Evolutionary conservation across 2,888 invertebrate species (phyloP), one percentile per base, ranked within the genome.

Genomic region (Vandiemenella viatica): DNA sequence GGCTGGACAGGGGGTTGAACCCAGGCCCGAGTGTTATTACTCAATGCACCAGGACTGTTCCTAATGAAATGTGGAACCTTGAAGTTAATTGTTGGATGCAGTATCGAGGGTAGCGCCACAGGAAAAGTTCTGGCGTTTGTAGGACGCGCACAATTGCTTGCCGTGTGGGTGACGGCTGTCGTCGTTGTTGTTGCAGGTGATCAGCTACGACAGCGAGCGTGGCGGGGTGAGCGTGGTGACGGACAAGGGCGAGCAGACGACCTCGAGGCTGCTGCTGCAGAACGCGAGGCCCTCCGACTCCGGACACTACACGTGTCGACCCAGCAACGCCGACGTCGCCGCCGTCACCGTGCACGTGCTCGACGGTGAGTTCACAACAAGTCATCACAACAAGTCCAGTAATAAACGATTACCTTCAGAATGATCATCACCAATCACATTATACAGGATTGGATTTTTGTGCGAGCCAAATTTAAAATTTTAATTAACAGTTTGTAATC

Each of bases 281-380:
- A 80, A 86, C 68, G 90, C 90, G 50, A 80, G 84, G 67, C 76
- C 83, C 58, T 72, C 80, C 51, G 90, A 91, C 73, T 87, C 88
- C 26, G 90, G 91, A 63, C 86, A 88, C 68, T 91, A 91, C 73
- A 87, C 87, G 47, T 91, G 91, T 75, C 83, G 83, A 65, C 91
- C 91, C 60, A 88, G 88, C 67, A 90, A 89, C 66, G 89, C 91
- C 53, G 89, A 89, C 70, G 83, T 85, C 56, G 88, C 90, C 60
- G 86, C 83, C 61, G 86, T 91, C 65, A 77, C 83, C 59, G 89
- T 91, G 57, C 90, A 91, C 68, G 90, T 92, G 56, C 77, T 91
- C 62, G 89, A 90, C 65, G 91, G 91, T 90, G 67, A 80, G 80
- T 55, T n/a, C 32, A 22, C n/a, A n/a, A n/a, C n/a, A n/a, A n/a